Conservation (phyloP, 2,888 invertebrate genomes). For the Eurytoma californica region DNA sequence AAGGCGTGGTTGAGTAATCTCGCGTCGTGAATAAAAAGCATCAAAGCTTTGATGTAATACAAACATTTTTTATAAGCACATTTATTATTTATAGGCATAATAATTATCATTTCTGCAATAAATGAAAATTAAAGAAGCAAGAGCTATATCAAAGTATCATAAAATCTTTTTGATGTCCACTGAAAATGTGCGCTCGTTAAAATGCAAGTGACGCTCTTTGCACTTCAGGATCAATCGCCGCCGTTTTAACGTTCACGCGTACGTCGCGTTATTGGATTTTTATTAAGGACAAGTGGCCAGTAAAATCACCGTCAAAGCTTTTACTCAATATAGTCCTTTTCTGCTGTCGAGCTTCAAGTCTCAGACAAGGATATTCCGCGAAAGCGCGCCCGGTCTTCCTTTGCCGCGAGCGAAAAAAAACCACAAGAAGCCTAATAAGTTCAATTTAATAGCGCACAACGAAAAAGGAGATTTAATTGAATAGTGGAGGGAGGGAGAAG, state of each 20-base stretch:
- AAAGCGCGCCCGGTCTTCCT: background rate
- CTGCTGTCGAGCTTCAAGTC: too few species aligned
- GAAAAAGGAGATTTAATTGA: slow-evolving; percentile 29
- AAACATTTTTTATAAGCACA: too few species aligned
- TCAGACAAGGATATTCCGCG: background rate
- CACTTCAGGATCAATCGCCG: background rate
- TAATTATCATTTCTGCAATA: too few species aligned
- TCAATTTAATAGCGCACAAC: background rate
- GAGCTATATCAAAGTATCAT: background rate
- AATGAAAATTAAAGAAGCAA: background rate
- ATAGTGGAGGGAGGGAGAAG: background rate
- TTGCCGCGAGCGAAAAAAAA: background rate
- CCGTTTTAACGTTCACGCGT: background rate
- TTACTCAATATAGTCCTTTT: background rate
- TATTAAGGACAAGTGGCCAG: background rate
- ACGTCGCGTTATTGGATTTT: slow-evolving; percentile 24
- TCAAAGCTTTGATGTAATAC: too few species aligned
- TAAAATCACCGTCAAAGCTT: background rate
- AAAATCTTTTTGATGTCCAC: too few species aligned
- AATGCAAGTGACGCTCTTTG: background rate
- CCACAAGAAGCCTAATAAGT: background rate
- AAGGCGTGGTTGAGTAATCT: too few species aligned
- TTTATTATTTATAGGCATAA: too few species aligned
- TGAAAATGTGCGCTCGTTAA: background rate
- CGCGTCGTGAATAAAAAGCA: too few species aligned